Percentiles rank a stretch among this genome's conserved stretches.
phyloP scores from a whole-genome alignment of 2,888 invertebrate species.

The Hartigia nigra region DNA sequence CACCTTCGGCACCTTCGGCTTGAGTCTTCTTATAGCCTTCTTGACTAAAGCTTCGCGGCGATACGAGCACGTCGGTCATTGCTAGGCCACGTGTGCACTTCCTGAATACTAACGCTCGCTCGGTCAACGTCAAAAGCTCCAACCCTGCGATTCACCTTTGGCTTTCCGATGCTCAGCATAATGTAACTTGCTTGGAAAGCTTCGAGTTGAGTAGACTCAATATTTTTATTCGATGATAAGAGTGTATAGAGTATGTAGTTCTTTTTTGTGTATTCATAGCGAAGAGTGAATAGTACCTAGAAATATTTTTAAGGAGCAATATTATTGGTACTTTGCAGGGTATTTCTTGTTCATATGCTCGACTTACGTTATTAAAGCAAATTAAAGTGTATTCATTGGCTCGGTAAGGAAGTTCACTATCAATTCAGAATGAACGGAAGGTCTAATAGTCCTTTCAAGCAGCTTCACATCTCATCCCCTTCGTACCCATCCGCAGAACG shows the following conservation, averaged over 20 bases:
- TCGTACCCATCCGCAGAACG: background rate
- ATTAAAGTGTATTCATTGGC: background rate
- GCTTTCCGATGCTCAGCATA: background rate
- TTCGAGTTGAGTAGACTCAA: background rate
- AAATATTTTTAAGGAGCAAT: background rate
- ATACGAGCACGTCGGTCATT: background rate
- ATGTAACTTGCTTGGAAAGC: background rate
- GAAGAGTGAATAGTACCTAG: background rate
- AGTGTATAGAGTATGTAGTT: background rate
- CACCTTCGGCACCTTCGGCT: background rate
- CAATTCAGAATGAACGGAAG: background rate
- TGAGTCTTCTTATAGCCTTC: background rate
- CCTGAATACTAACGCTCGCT: background rate
- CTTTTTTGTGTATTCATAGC: background rate
- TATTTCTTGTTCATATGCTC: background rate
- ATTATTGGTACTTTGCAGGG: background rate
- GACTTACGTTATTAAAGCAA: background rate
- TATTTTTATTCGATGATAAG: background rate
- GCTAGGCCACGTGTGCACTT: background rate
- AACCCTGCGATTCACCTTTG: background rate
- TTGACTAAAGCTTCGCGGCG: background rate
- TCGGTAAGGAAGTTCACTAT: background rate
- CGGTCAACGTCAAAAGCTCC: background rate
- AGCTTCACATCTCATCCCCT: background rate
- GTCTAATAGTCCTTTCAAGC: background rate